These are phyloP conservation scores for Oscheius sp. DNA, from an alignment of 2,888 invertebrate genomes.

Conservation along the genomic window DNA sequence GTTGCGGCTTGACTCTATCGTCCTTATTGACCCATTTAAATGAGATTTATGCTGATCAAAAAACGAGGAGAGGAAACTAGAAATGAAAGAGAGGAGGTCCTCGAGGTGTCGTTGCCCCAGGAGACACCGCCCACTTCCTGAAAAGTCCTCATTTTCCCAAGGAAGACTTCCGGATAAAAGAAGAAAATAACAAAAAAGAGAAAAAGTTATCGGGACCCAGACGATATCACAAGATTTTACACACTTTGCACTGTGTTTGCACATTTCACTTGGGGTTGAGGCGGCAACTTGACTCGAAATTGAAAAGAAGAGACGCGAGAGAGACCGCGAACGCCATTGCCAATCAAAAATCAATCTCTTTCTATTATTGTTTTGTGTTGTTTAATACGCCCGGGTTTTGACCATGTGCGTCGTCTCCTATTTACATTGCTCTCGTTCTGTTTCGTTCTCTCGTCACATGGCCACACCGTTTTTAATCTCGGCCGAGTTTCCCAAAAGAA, in stretches of 20 bases:
- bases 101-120: constrained; percentile 7
- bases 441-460: too few relatives aligned
- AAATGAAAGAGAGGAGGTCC: background rate
- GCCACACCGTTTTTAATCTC: too few relatives aligned
- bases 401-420: too few relatives aligned
- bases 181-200: background rate
- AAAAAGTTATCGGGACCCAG: background rate
- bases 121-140: constrained; percentile 13
- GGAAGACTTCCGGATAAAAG: background rate
- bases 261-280: background rate
- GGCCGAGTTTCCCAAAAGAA: too few relatives aligned
- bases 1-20: background rate
- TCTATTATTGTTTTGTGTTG: too few relatives aligned
- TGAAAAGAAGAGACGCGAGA: too few relatives aligned
- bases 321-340: too few relatives aligned
- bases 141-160: background rate
- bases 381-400: too few relatives aligned
- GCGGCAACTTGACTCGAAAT: background rate
- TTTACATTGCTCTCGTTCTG: too few relatives aligned
- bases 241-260: constrained; percentile 27
- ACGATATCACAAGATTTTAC: constrained; percentile 31
- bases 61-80: background rate
- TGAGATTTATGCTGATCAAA: too few relatives aligned
- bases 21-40: background rate
- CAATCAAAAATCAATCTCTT: too few relatives aligned